Evolutionary conservation across 2,888 invertebrate species (phyloP), one percentile per base, ranked within the genome.

Genomic region (Xestia rhomboidea): DNA sequence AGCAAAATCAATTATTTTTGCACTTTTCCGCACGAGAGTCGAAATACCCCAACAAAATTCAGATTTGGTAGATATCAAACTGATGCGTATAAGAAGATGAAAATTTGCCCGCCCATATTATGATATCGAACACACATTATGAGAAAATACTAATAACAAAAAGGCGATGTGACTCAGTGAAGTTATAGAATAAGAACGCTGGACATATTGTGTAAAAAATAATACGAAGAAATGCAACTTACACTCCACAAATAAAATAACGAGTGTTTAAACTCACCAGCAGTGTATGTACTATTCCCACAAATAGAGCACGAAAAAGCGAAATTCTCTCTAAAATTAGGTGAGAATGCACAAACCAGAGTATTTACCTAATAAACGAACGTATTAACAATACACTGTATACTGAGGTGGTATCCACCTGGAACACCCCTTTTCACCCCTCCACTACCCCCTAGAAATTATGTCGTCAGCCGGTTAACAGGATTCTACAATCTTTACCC

Each of bases 381-480:
- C 79, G 73, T 76, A 85, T 82, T 82, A 82, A 84, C 84, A 80
- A 81, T 82, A 84, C 77, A 82, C 44, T 78, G 67, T 84, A 77
- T 67, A 76, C 72, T 57, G 73, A 74, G 68, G 67, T 72, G 60
- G 60, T 30, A 63, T 41, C 74, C 57, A 73, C 79, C 79, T 81
- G 66, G 46, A 44, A 54, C 41, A 57, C 34, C 66, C 46, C 13
- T 27, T 18, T 54, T 13, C 41, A 27, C 34, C 54, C 34, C 15
- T 7, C 21, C 13, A 38, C 57, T n/a, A 77, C 71, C 54, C 77
- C 81, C 54, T 46, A 62, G 69, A 87, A 86, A 86, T 87, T 78
- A 87, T 84, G 82, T 84, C 86, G 84, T 88, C 86, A 82, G 64
- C 76, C 80, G 70, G 80, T 81, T 84, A 84, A 88, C 88, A 81